phyloP scores from a whole-genome alignment of 1,140 invertebrate genomes.

The Teleogryllus occipitalis region DNA sequence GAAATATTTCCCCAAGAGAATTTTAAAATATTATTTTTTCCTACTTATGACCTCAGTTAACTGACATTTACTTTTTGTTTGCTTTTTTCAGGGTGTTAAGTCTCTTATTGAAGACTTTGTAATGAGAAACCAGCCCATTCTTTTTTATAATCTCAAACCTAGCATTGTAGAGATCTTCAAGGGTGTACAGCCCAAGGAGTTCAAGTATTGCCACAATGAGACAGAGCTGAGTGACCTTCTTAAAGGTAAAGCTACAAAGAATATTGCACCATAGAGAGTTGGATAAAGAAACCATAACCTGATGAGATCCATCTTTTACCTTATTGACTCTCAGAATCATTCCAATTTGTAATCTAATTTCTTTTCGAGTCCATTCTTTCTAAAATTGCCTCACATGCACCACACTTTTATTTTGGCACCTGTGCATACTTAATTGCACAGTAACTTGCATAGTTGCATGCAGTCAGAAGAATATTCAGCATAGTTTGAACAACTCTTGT shows the following conservation, averaged over 20 bases:
- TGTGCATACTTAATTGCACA: not conserved
- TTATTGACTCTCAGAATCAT: not conserved
- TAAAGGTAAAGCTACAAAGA: conserved; percentile 30
- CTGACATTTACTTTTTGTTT: no score
- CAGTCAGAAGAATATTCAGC: not conserved
- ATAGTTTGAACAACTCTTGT: not conserved
- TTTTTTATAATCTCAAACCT: conserved; percentile 67
- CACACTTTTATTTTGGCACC: not conserved
- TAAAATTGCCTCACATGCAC: not conserved
- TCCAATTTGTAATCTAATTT: not conserved
- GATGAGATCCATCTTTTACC: not conserved
- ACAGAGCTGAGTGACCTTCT: conserved; percentile 53
- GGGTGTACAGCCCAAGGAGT: conserved; percentile 57
- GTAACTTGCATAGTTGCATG: not conserved
- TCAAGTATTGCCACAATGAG: conserved; percentile 54
- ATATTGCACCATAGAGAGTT: not conserved
- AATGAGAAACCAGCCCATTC: conserved; percentile 57
- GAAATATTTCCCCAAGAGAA: no score
- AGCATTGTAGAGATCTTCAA: conserved; percentile 58
- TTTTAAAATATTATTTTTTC: no score
- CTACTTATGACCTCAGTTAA: no score
- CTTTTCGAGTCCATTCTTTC: not conserved
- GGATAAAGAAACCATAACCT: not conserved
- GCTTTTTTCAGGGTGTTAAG: conserved; percentile 52
- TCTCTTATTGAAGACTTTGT: conserved; percentile 64